Conservation (phyloP, 1,140 invertebrate species). For the Drosophila fuyamai region DNA sequence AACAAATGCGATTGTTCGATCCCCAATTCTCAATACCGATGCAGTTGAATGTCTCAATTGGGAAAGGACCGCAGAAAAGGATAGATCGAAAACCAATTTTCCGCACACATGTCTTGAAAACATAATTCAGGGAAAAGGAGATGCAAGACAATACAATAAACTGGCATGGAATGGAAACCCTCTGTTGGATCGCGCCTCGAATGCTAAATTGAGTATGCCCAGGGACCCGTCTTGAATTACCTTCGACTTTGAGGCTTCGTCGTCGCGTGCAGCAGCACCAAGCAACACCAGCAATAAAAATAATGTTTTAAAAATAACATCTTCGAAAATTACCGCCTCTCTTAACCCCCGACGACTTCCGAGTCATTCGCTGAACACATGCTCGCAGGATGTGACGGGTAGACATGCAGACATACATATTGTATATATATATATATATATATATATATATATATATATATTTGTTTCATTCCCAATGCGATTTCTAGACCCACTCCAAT, state of each 20-base stretch:
- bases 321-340: conserved; percentile 28
- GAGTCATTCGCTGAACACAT: conserved; percentile 36
- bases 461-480: conserved; percentile 3
- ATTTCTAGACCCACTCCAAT: conserved; percentile 30
- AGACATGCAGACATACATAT: not conserved
- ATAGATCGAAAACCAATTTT: conserved; percentile 56
- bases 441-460: not conserved
- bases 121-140: conserved; percentile 7
- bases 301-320: conserved; percentile 80
- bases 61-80: not conserved
- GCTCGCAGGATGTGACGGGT: conserved; percentile 35
- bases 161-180: conserved; percentile 25
- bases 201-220: conserved; percentile 53
- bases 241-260: conserved; percentile 13
- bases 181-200: conserved; percentile 55
- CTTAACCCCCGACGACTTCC: conserved; percentile 21
- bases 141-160: conserved; percentile 10
- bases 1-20: conserved; percentile 41
- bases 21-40: conserved; percentile 6
- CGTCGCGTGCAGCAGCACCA: conserved; percentile 61
- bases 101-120: conserved; percentile 62
- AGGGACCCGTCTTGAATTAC: conserved; percentile 8
- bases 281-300: conserved; percentile 65
- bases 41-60: conserved; percentile 66
- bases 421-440: not conserved